Evolutionary conservation across 2,113 vertebrate species (phyloP).

Genomic region (Gymnogyps californianus): DNA sequence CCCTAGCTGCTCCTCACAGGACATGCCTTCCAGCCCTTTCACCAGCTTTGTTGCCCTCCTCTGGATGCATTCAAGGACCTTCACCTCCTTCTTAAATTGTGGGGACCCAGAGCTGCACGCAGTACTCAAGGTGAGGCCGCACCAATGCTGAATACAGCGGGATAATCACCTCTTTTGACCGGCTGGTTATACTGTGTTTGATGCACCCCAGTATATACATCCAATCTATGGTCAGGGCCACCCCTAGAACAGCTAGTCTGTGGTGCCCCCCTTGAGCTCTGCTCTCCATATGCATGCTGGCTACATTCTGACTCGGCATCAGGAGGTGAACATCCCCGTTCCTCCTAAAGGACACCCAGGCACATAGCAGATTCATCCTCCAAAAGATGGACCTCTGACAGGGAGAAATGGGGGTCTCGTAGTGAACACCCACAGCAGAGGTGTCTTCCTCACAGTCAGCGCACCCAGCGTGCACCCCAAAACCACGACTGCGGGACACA

Average conservation of each 20-base stretch:
- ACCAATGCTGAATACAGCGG: fast-evolving
- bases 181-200: background rate
- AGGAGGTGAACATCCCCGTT: background rate
- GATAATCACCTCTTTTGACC: background rate
- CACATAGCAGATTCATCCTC: fast-evolving
- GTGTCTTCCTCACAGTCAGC: background rate
- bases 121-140: background rate
- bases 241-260: background rate
- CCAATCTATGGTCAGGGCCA: background rate
- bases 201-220: background rate
- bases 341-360: background rate
- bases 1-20: fast-evolving
- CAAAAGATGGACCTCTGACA: background rate
- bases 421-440: background rate
- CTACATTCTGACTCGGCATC: fast-evolving
- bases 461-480: fast-evolving
- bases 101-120: background rate
- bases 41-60: background rate
- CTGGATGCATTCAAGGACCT: background rate
- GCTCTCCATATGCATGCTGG: background rate
- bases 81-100: background rate
- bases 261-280: background rate
- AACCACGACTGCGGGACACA: fast-evolving
- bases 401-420: background rate
- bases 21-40: background rate